phyloP scores from a whole-genome alignment of 2,797 vertebrate genomes.

The Phyllotis vaccarum region DNA sequence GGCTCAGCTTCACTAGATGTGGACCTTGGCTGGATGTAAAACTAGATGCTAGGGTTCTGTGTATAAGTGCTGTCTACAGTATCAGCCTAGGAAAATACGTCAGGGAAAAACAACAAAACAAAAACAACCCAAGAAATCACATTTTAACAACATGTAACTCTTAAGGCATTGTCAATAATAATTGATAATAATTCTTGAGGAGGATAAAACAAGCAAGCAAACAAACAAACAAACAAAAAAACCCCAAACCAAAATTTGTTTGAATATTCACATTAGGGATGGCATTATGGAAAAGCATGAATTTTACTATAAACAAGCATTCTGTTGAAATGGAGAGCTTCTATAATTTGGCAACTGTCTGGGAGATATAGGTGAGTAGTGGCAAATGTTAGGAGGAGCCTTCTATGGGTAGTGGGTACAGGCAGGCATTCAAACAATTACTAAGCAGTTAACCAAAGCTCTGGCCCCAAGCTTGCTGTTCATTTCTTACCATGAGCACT shows the following conservation, averaged over 20 bases:
- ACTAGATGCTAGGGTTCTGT: slow-evolving; percentile 92
- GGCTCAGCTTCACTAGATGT: slow-evolving; percentile 95
- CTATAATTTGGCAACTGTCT: not conserved
- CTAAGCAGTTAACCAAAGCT: not conserved
- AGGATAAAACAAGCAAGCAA: no score
- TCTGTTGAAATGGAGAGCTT: not conserved
- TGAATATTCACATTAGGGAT: slow-evolving; percentile 64
- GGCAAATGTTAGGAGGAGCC: not conserved
- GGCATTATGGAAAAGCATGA: slow-evolving; percentile 21
- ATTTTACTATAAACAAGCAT: slow-evolving; percentile 26
- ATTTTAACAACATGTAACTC: slow-evolving; percentile 70
- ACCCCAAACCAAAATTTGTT: not conserved
- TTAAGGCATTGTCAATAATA: slow-evolving; percentile 72
- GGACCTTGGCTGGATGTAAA: slow-evolving; percentile 92
- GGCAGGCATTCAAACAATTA: not conserved
- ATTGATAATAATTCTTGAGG: slow-evolving; percentile 62
- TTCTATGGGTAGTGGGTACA: not conserved
- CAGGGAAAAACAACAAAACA: slow-evolving; percentile 39
- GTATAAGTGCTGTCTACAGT: slow-evolving; percentile 95
- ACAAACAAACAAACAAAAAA: slow-evolving; percentile 24
- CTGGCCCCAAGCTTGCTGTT: not conserved
- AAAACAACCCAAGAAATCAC: slow-evolving; percentile 76
- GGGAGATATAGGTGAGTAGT: not conserved
- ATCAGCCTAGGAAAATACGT: slow-evolving; percentile 91
- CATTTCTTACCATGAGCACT: not conserved